phyloP scores from a whole-genome alignment of 2,888 invertebrate species.

The Nymphalis c-album region DNA sequence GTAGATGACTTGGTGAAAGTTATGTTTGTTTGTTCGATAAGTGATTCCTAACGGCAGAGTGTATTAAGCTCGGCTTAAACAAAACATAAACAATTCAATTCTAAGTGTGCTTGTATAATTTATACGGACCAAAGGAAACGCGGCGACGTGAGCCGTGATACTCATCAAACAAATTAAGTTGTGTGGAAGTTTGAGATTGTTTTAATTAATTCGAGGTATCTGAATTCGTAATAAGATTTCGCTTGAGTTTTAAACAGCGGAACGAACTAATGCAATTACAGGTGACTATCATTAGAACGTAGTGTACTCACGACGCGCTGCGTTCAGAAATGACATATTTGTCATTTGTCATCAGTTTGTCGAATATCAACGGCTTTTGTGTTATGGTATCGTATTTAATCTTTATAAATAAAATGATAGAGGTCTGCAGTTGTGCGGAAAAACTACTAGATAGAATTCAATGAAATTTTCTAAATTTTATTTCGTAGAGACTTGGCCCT shows the following conservation, averaged over 20 bases:
- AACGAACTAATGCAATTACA: neutral
- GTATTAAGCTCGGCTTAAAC: neutral
- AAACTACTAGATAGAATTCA: no score
- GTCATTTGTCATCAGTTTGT: no score
- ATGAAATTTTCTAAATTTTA: no score
- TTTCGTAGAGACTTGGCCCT: no score
- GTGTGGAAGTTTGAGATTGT: constrained; percentile 31
- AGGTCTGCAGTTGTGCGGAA: no score
- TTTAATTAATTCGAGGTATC: constrained; percentile 35
- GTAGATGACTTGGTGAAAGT: constrained; percentile 6
- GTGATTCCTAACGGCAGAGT: constrained; percentile 5
- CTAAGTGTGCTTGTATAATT: neutral
- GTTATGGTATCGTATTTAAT: no score
- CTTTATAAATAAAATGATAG: no score
- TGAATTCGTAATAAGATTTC: constrained; percentile 34
- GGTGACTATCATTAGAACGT: no score
- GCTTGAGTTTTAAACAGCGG: constrained; percentile 26
- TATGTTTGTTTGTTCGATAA: constrained; percentile 14
- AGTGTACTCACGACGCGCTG: no score
- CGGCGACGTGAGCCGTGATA: neutral
- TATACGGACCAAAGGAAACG: constrained; percentile 3
- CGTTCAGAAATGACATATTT: no score
- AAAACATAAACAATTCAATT: neutral
- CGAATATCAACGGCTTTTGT: no score
- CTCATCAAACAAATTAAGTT: constrained; percentile 26